phyloP scores from a whole-genome alignment of 2,888 invertebrate species.

The Tetranychus piercei region DNA sequence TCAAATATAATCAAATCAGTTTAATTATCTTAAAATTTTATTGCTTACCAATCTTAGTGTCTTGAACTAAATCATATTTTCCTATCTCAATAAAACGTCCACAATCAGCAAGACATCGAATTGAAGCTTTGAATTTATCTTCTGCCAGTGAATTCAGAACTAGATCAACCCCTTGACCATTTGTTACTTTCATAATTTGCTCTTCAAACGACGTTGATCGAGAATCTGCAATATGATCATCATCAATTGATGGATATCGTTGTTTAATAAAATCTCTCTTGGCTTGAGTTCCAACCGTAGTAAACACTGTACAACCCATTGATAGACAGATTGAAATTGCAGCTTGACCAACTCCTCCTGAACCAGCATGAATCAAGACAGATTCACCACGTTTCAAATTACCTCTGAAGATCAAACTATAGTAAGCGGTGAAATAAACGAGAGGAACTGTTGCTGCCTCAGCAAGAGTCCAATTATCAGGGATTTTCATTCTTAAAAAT shows the following conservation, averaged over 20 bases:
- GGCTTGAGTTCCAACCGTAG: slow-evolving; percentile 35
- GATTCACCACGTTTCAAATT: slow-evolving; percentile 32
- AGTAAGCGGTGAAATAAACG: slow-evolving; percentile 37
- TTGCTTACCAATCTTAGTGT: slow-evolving; percentile 49
- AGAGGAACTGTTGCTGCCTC: slow-evolving; percentile 36
- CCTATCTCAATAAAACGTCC: slow-evolving; percentile 41
- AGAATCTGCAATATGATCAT: slow-evolving; percentile 35
- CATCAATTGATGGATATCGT: slow-evolving; percentile 35
- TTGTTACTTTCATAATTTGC: slow-evolving; percentile 34
- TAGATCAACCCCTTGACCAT: slow-evolving; percentile 38
- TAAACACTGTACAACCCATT: slow-evolving; percentile 35
- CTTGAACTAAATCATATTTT: slow-evolving; percentile 39
- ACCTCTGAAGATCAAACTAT: slow-evolving; percentile 38
- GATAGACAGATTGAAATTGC: slow-evolving; percentile 38
- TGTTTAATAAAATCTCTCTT: slow-evolving; percentile 33
- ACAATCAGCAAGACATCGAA: slow-evolving; percentile 37
- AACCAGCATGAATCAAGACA: slow-evolving; percentile 35
- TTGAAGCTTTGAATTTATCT: slow-evolving; percentile 39
- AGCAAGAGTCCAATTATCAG: slow-evolving; percentile 33
- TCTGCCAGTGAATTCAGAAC: slow-evolving; percentile 40
- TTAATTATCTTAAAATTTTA: slow-evolving; percentile 4
- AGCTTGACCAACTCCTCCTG: slow-evolving; percentile 39
- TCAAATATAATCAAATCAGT: background rate
- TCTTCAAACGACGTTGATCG: slow-evolving; percentile 36
- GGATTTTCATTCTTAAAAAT: slow-evolving; percentile 45